These are phyloP conservation scores for Athrips mouffetella DNA, from an alignment of 2,888 invertebrate genomes.

Conservation along the genomic window DNA sequence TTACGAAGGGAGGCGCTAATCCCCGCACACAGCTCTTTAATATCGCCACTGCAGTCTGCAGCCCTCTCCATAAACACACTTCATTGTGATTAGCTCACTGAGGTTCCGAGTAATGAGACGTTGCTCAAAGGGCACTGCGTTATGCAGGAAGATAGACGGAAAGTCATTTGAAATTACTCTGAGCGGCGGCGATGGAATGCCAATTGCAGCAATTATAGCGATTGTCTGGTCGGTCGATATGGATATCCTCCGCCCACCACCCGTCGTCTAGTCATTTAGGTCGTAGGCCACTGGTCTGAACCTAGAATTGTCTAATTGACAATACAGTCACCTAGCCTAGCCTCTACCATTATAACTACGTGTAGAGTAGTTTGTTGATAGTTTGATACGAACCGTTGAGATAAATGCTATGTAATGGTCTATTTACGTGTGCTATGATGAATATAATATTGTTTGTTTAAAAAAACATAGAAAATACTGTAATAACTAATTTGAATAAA, in stretches of 20 bases:
- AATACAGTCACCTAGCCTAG: conserved; percentile 30
- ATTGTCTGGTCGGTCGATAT: conserved; percentile 25
- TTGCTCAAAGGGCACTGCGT: background rate
- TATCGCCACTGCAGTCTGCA: background rate
- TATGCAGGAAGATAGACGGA: conserved; percentile 1
- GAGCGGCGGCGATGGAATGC: conserved; percentile 16
- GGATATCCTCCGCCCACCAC: conserved; percentile 35
- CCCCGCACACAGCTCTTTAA: conserved; percentile 8
- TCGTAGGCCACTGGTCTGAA: conserved; percentile 5
- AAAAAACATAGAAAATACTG: too few relatives aligned
- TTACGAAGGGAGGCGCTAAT: conserved; percentile 13
- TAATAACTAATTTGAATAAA: too few relatives aligned
- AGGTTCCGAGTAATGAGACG: background rate
- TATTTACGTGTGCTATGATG: too few relatives aligned
- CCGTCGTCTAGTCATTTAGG: background rate
- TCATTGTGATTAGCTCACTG: conserved; percentile 5
- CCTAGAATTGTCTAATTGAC: conserved; percentile 39
- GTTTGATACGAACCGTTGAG: background rate
- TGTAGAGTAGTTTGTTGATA: background rate
- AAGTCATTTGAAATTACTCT: conserved; percentile 3
- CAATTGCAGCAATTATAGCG: conserved; percentile 39
- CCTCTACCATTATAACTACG: conserved; percentile 3
- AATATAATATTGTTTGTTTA: too few relatives aligned
- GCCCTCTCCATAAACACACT: conserved; percentile 3
- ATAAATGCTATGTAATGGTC: too few relatives aligned